phyloP scores from a whole-genome alignment of 1,140 invertebrate species.

The Marisa cornuarietis region DNA sequence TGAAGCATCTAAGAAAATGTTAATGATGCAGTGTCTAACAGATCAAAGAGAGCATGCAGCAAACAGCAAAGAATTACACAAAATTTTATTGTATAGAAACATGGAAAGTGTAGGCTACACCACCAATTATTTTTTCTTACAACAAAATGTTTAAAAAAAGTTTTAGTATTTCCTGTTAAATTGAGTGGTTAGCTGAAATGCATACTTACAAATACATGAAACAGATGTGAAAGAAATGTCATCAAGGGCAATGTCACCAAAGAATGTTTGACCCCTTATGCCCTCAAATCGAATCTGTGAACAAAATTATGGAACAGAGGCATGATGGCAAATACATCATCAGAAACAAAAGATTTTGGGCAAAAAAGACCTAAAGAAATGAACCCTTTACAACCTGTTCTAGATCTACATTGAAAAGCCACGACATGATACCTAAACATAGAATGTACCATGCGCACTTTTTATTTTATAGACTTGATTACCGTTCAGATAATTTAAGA shows the following conservation, averaged over 20 bases:
- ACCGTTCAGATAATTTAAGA: no score
- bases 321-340: no score
- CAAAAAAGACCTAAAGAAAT: no score
- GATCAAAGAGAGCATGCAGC: not conserved
- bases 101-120: not conserved
- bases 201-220: slow-evolving; percentile 14
- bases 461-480: no score
- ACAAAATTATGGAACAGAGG: no score
- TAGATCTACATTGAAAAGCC: no score
- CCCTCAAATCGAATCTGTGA: slow-evolving; percentile 28
- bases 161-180: slow-evolving; percentile 5
- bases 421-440: no score
- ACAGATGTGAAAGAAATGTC: slow-evolving; percentile 22
- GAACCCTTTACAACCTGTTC: no score
- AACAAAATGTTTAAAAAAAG: not conserved
- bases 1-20: not conserved
- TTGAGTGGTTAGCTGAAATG: not conserved
- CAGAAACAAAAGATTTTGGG: no score
- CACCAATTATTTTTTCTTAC: not conserved
- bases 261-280: slow-evolving; percentile 21
- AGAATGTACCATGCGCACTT: no score
- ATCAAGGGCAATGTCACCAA: slow-evolving; percentile 34
- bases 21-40: not conserved
- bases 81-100: not conserved
- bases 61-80: not conserved